Conservation (phyloP, 2,113 vertebrate genomes). For the Pardalotus punctatus region DNA sequence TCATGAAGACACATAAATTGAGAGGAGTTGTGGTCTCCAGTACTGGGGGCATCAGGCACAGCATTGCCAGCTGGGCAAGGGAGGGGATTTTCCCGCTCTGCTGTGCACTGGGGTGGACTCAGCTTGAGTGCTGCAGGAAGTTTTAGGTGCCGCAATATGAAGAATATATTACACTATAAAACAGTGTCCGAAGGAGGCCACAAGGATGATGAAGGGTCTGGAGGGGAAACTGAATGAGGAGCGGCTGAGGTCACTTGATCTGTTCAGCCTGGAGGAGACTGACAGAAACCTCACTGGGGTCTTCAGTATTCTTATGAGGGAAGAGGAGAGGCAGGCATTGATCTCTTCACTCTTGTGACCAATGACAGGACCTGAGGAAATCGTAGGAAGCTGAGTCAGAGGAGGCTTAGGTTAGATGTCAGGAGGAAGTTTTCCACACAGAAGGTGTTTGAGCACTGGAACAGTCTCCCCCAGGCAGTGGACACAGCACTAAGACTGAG, state of each 20-base stretch:
- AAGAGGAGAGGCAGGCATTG: not conserved
- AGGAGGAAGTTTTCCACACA: not conserved
- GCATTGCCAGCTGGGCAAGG: rapidly evolving
- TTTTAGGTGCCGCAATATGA: not conserved
- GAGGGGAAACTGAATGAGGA: not conserved
- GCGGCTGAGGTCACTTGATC: not conserved
- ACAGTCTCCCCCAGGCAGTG: not conserved
- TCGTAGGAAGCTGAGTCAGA: too few relatives aligned
- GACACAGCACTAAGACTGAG: too few relatives aligned
- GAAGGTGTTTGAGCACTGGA: not conserved
- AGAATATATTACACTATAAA: not conserved
- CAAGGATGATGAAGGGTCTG: not conserved
- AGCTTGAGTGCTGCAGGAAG: not conserved
- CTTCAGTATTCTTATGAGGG: not conserved
- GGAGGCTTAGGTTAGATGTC: not conserved
- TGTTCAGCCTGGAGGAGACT: not conserved
- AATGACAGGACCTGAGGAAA: not conserved
- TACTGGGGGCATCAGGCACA: not conserved
- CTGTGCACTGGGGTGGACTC: rapidly evolving
- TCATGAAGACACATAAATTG: not conserved
- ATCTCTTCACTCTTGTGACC: not conserved
- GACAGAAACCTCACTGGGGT: not conserved
- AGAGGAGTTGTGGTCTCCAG: not conserved
- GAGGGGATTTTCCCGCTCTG: not conserved
- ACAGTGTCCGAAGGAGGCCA: not conserved